These are phyloP conservation scores for Helicoverpa armigera DNA, from an alignment of 1,140 invertebrate genomes.

Conservation along the genomic window DNA sequence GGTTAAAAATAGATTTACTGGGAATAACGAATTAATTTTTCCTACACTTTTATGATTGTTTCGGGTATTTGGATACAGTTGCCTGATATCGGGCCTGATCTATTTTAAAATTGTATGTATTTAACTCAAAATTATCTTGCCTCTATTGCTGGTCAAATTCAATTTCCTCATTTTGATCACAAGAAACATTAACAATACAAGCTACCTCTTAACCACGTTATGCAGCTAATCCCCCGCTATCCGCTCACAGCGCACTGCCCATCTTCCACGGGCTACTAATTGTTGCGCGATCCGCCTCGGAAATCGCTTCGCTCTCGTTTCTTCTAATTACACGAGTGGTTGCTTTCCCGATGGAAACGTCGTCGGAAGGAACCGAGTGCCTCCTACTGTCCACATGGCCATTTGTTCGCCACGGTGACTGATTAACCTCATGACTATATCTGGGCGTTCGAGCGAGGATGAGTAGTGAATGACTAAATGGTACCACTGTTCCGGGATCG, in stretches of 20 bases:
- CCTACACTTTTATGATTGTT: too few species aligned
- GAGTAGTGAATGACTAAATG: background rate
- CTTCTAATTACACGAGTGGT: slow-evolving; percentile 77
- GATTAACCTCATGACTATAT: slow-evolving; percentile 27
- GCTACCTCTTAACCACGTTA: background rate
- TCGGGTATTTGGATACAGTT: too few species aligned
- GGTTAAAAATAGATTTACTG: too few species aligned
- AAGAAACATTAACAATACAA: background rate
- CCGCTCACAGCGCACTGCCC: slow-evolving; percentile 26
- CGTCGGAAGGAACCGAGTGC: slow-evolving; percentile 57
- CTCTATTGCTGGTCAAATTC: too few species aligned
- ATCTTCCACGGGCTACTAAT: slow-evolving; percentile 68
- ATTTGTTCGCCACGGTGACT: slow-evolving; percentile 18
- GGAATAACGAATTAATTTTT: too few species aligned
- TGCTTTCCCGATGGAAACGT: slow-evolving; percentile 78
- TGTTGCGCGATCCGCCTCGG: slow-evolving; percentile 75
- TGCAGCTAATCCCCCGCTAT: background rate
- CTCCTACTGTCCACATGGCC: background rate
- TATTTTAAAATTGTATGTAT: too few species aligned
- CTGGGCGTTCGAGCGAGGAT: slow-evolving; percentile 3
- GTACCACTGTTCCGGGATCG: slow-evolving; percentile 1
- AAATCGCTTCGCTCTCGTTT: slow-evolving; percentile 83
- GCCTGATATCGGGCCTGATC: too few species aligned
- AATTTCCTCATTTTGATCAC: too few species aligned
- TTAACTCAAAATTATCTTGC: too few species aligned